Percentiles rank a stretch among this genome's conserved stretches.
These are phyloP conservation scores for Periophthalmodon schlosseri DNA, from an alignment of 2,113 vertebrate species.

Conservation along the genomic window DNA sequence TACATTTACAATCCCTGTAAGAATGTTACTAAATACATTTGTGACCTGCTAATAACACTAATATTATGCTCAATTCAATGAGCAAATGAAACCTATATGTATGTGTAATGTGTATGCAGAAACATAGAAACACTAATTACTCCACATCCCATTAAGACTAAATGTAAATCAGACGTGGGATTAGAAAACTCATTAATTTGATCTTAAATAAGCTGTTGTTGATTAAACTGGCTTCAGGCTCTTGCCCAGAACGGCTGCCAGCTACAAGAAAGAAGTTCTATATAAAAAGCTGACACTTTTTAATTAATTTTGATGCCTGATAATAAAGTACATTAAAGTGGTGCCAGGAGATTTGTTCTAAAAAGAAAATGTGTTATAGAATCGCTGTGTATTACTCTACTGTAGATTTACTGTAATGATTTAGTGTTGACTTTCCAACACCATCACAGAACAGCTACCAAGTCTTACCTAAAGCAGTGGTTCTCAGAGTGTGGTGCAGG, in stretches of 20 bases:
- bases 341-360: neutral
- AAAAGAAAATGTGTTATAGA: neutral
- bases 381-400: neutral
- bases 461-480: neutral
- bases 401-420: neutral
- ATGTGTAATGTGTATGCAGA: neutral
- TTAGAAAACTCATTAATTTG: constrained; percentile 12
- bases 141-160: neutral
- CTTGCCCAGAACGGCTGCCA: neutral
- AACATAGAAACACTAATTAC: neutral
- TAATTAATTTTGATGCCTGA: constrained; percentile 7
- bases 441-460: neutral
- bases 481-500: neutral
- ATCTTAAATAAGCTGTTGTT: constrained; percentile 3
- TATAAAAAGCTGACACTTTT: neutral
- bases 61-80: neutral
- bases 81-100: neutral
- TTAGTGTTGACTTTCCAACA: neutral
- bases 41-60: neutral
- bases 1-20: too few species aligned
- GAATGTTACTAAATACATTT: neutral
- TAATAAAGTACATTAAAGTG: neutral
- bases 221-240: constrained; percentile 5
- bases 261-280: neutral
- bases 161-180: constrained; percentile 5